Conservation (phyloP, 2,113 vertebrate genomes). For the Melanotaenia duboulayi region DNA sequence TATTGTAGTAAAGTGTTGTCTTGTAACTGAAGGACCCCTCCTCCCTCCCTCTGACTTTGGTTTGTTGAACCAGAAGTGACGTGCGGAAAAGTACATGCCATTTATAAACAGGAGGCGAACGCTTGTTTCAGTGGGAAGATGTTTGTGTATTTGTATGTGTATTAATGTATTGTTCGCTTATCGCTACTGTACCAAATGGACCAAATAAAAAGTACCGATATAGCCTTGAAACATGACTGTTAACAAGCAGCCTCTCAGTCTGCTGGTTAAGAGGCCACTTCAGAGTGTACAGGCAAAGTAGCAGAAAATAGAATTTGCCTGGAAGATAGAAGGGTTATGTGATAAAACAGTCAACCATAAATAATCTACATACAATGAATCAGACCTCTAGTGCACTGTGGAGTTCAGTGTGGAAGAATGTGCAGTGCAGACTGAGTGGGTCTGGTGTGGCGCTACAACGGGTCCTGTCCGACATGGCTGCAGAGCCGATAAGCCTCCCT, state of each 20-base stretch:
- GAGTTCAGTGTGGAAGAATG: slow-evolving; percentile 46
- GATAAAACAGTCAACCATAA: slow-evolving; percentile 29
- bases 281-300: background rate
- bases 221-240: slow-evolving; percentile 1
- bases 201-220: too few relatives aligned
- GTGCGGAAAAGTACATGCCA: too few relatives aligned
- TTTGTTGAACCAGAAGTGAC: too few relatives aligned
- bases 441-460: slow-evolving; percentile 11
- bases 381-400: slow-evolving; percentile 5
- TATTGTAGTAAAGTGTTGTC: too few relatives aligned
- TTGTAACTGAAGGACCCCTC: too few relatives aligned
- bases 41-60: too few relatives aligned
- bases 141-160: too few relatives aligned
- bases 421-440: slow-evolving; percentile 7
- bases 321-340: slow-evolving; percentile 19
- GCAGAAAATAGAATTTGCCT: slow-evolving; percentile 43
- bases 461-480: slow-evolving; percentile 37
- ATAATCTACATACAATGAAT: slow-evolving; percentile 28
- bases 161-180: too few relatives aligned
- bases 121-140: too few relatives aligned
- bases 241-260: slow-evolving; percentile 4
- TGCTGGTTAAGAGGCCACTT: slow-evolving; percentile 6
- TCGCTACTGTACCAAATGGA: too few relatives aligned
- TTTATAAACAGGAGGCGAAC: too few relatives aligned
- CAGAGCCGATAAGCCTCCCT: slow-evolving; percentile 62